Evolutionary conservation across 2,797 vertebrate species (phyloP).

Genomic region (Leuciscus waleckii): DNA sequence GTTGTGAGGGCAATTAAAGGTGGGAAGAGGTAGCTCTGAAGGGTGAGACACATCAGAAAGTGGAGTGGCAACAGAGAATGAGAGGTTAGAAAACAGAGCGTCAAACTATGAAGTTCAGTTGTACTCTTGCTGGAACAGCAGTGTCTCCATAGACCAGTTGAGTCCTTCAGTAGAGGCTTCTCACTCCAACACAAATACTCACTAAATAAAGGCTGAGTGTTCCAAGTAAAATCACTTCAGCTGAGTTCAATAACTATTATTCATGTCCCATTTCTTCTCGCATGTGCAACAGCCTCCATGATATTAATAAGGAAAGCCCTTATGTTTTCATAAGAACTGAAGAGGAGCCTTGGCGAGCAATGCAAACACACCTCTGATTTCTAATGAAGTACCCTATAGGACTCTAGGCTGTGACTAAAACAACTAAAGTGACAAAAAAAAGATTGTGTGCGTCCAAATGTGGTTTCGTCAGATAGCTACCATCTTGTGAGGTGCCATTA

Average conservation of each 20-base stretch:
- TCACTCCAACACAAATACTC: conserved; percentile 83
- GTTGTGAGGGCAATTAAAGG: conserved; percentile 14
- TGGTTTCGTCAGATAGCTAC: neutral
- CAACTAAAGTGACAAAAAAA: neutral
- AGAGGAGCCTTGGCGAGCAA: conserved; percentile 64
- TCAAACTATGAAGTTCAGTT: conserved; percentile 76
- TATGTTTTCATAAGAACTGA: conserved; percentile 63
- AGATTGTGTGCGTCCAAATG: neutral
- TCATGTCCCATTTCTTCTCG: conserved; percentile 74
- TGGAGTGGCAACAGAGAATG: conserved; percentile 62
- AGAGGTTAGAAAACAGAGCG: conserved; percentile 80
- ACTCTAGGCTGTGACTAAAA: conserved; percentile 28
- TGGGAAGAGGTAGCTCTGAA: conserved; percentile 40
- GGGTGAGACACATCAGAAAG: conserved; percentile 48
- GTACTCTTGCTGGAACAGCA: conserved; percentile 79
- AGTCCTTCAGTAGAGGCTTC: conserved; percentile 78
- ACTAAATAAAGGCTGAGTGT: conserved; percentile 81
- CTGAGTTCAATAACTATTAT: conserved; percentile 81
- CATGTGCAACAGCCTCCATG: conserved; percentile 71
- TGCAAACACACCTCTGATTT: conserved; percentile 68
- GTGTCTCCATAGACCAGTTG: conserved; percentile 76
- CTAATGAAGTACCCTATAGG: conserved; percentile 44
- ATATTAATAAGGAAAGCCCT: conserved; percentile 76
- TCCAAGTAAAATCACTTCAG: conserved; percentile 86
- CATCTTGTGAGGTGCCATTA: neutral